phyloP scores from a whole-genome alignment of 1,140 invertebrate species.

The Ephestia elutella region DNA sequence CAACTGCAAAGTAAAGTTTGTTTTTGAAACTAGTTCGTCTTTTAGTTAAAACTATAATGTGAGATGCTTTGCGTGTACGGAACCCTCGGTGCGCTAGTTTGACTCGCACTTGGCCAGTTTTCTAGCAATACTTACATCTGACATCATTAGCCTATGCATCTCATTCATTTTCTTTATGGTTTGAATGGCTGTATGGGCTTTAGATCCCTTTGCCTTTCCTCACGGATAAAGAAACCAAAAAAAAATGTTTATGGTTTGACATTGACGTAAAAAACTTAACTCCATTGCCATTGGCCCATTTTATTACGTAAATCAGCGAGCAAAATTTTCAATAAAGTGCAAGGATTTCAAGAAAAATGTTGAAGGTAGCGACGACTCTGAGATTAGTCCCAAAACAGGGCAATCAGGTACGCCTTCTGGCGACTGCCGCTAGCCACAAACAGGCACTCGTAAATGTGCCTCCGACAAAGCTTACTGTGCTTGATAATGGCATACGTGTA shows the following conservation, averaged over 20 bases:
- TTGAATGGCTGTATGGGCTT: no score
- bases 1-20: no score
- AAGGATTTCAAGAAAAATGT: constrained; percentile 56
- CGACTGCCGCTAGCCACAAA: constrained; percentile 75
- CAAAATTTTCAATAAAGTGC: constrained; percentile 43
- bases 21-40: no score
- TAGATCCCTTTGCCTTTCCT: no score
- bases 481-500: constrained; percentile 91
- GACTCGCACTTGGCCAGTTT: no score
- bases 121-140: no score
- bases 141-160: not conserved
- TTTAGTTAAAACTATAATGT: no score
- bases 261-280: constrained; percentile 6
- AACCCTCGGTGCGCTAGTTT: no score
- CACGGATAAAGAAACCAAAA: no score
- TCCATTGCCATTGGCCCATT: constrained; percentile 34
- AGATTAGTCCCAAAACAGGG: constrained; percentile 57
- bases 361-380: constrained; percentile 61
- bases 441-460: constrained; percentile 89
- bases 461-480: constrained; percentile 89
- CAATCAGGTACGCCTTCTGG: constrained; percentile 53
- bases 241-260: no score
- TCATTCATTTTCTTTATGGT: constrained; percentile 8
- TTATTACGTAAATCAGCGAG: constrained; percentile 73
- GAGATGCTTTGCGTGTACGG: no score